Evolutionary conservation across 1,140 invertebrate species (phyloP).

Genomic region (Physella acuta): DNA sequence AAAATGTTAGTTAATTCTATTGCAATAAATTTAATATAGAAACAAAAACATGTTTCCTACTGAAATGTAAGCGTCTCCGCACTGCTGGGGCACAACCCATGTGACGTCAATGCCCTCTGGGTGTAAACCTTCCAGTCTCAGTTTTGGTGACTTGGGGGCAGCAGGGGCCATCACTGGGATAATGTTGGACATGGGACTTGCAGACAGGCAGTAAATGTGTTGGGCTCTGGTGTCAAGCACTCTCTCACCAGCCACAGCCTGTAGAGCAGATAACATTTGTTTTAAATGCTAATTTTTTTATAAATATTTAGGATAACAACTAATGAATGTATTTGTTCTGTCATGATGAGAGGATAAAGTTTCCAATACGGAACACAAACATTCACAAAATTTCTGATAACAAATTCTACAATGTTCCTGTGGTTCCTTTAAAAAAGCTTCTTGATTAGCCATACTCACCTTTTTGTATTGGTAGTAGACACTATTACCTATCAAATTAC

Average conservation of each 20-base stretch:
- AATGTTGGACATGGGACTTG: slow-evolving; percentile 54
- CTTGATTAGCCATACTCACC: no score
- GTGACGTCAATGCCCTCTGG: slow-evolving; percentile 57
- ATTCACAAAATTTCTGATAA: no score
- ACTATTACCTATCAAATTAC: no score
- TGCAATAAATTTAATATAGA: no score
- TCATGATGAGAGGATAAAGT: no score
- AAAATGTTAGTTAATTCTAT: background rate
- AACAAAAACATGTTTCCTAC: slow-evolving; percentile 36
- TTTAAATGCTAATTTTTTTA: no score
- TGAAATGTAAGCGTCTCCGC: slow-evolving; percentile 56
- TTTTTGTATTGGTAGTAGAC: no score
- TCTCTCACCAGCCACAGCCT: slow-evolving; percentile 52
- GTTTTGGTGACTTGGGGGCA: slow-evolving; percentile 55
- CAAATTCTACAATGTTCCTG: no score
- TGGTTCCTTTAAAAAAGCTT: no score
- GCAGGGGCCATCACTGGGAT: slow-evolving; percentile 54
- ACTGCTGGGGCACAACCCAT: slow-evolving; percentile 58
- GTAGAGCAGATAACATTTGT: slow-evolving; percentile 16
- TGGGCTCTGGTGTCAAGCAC: slow-evolving; percentile 42
- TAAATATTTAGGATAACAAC: no score
- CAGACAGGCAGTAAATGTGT: slow-evolving; percentile 52
- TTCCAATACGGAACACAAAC: no score
- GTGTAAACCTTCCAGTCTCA: slow-evolving; percentile 54
- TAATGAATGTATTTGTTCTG: no score